Percentiles rank a stretch among this genome's conserved stretches.
Evolutionary conservation across 2,888 invertebrate species (phyloP).

Genomic region (Girardia tigrina): DNA sequence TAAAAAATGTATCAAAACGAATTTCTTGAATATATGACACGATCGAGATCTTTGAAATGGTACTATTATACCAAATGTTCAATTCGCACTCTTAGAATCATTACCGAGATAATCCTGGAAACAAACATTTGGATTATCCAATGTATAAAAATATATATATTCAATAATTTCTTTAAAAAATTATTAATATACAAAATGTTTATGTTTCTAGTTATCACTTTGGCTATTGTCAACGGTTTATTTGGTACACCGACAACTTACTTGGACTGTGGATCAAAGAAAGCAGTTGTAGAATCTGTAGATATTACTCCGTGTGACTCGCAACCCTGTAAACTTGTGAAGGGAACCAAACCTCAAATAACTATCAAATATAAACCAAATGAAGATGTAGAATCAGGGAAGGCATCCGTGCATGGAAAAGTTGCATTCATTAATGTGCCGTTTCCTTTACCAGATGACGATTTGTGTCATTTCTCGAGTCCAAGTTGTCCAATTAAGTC

Average conservation of each 20-base stretch:
- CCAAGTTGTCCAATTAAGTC: neutral
- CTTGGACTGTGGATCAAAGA: constrained; percentile 2
- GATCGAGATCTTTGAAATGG: too few species aligned
- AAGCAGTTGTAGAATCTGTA: neutral
- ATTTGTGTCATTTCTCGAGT: neutral
- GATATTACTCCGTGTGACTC: constrained; percentile 6
- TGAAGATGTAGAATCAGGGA: neutral
- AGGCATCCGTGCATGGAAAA: neutral
- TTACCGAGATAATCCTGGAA: too few species aligned
- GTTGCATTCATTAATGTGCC: neutral
- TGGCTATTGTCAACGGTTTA: neutral
- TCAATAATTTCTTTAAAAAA: neutral
- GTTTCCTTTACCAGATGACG: constrained; percentile 21
- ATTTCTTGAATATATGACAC: too few species aligned
- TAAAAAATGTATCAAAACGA: too few species aligned
- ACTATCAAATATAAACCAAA: constrained; percentile 15
- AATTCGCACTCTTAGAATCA: too few species aligned
- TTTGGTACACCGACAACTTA: neutral
- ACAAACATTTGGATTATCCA: too few species aligned
- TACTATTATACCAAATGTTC: too few species aligned
- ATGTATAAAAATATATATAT: too few species aligned
- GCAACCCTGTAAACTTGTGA: neutral
- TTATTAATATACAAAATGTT: neutral
- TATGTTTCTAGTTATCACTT: neutral
- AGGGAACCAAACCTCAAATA: neutral